Evolutionary conservation across 2,113 vertebrate species (phyloP), one percentile per base, ranked within the genome.

Genomic region (Dromaius novaehollandiae): DNA sequence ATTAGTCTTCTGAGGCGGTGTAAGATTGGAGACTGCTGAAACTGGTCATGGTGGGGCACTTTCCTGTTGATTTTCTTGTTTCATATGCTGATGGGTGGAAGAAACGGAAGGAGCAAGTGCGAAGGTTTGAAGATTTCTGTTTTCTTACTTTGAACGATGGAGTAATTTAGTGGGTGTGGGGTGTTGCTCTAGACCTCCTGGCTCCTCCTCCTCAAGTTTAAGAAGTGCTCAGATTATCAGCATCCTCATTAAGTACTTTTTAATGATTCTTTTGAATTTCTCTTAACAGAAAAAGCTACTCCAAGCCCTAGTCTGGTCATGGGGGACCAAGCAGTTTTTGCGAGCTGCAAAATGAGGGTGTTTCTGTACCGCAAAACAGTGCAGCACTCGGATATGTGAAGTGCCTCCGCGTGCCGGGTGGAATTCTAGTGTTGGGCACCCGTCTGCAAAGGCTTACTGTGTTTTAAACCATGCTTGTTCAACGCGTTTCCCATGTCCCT

Each of bases 1-100:
- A 24, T 70, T 73, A 13, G 34, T 18, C n/a, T 70, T 46, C 21
- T 73, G 7, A 28, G 0, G 0, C n/a, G 26, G 10, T 61, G 8
- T 48, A 34, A 73, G n/a, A 20, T 26, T 50, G 34, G 46, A 71
- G 55, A 19, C 0, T 53, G 55, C 26, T 48, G 20, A 8, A 75
- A 12, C 14, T n/a, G 3, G 0, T 19, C 48, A 32, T 20, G 44
- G 58, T 46, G 9, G 5, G 11, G 15, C 46, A 10, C 50, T 66
- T 53, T 38, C 11, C 11, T 82, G 36, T 15, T 28, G 2, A 1
- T 48, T n/a, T 14, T 89, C 46, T 58, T 70, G 64, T 13, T 79
- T 28, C 6, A 8, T 44, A 13, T 46, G 74, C 44, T 38, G 30
- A 18, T 55, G 82, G 22, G 44, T 36, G 36, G 28, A 89, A 34